These are phyloP conservation scores for Tuta absoluta DNA, from an alignment of 2,888 invertebrate species.

Conservation along the genomic window DNA sequence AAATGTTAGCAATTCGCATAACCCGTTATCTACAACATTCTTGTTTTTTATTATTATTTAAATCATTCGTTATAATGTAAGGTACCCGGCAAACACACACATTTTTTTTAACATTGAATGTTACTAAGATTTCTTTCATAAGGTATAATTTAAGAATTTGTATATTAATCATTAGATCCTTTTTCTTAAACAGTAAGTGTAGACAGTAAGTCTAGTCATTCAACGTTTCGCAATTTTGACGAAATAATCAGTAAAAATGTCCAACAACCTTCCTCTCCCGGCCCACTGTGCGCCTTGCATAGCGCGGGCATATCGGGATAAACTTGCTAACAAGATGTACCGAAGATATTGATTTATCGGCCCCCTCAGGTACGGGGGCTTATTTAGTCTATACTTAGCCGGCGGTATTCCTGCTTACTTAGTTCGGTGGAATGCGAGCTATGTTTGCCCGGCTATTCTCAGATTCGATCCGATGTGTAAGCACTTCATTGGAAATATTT, in stretches of 20 bases:
- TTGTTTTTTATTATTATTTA: too few relatives aligned
- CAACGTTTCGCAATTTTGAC: neutral
- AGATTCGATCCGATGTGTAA: constrained; percentile 14
- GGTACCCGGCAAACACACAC: too few relatives aligned
- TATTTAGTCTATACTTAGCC: constrained; percentile 31
- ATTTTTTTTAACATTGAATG: too few relatives aligned
- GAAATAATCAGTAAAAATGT: neutral
- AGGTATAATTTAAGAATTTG: too few relatives aligned
- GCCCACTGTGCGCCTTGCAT: constrained; percentile 47
- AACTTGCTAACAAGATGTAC: constrained; percentile 63
- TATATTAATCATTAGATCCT: too few relatives aligned
- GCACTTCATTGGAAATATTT: constrained; percentile 18
- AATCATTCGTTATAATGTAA: too few relatives aligned
- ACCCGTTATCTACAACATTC: too few relatives aligned
- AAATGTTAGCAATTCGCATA: too few relatives aligned
- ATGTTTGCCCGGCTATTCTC: constrained; percentile 17
- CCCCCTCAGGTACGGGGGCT: constrained; percentile 60
- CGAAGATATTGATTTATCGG: constrained; percentile 71
- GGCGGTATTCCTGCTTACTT: constrained; percentile 18
- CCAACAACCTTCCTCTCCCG: neutral
- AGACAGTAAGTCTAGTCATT: neutral
- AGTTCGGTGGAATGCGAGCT: constrained; percentile 9
- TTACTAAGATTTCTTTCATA: too few relatives aligned
- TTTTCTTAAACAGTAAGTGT: too few relatives aligned
- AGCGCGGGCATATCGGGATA: constrained; percentile 64